These are phyloP conservation scores for Lymantria monacha DNA, from an alignment of 2,888 invertebrate species.

Conservation along the genomic window DNA sequence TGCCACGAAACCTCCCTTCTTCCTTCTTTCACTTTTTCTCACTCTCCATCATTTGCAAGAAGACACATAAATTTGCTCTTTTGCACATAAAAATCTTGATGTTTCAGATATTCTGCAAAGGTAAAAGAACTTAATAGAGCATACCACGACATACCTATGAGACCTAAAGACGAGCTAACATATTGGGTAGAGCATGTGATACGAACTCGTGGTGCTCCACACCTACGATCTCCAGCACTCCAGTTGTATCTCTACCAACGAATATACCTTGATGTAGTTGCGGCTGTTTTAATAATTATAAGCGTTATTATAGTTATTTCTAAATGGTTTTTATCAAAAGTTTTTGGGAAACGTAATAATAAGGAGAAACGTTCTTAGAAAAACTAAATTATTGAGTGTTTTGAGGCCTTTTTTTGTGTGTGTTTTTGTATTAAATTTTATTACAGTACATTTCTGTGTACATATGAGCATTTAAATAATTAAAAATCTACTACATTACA, in stretches of 20 bases:
- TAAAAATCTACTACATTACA: too few relatives aligned
- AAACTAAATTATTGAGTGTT: too few relatives aligned
- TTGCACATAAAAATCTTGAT: too few relatives aligned
- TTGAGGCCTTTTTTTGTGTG: not conserved
- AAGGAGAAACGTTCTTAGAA: slow-evolving; percentile 16
- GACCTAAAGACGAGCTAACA: slow-evolving; percentile 44
- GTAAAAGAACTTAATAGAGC: slow-evolving; percentile 47
- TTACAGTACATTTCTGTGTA: too few relatives aligned
- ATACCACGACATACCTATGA: slow-evolving; percentile 46
- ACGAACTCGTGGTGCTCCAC: slow-evolving; percentile 46
- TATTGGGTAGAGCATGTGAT: slow-evolving; percentile 59
- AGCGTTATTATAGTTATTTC: not conserved
- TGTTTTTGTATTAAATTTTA: not conserved
- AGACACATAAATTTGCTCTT: too few relatives aligned
- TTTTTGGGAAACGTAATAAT: not conserved
- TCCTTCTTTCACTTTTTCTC: too few relatives aligned
- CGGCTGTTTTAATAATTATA: slow-evolving; percentile 8
- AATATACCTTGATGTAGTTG: slow-evolving; percentile 48
- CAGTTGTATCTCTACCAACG: slow-evolving; percentile 50
- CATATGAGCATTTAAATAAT: too few relatives aligned
- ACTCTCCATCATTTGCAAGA: too few relatives aligned
- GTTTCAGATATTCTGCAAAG: slow-evolving; percentile 42
- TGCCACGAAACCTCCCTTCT: too few relatives aligned
- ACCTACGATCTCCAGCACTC: slow-evolving; percentile 50
- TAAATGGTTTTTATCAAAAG: not conserved